phyloP scores from a whole-genome alignment of 2,113 vertebrate genomes.

The Columba janthina region DNA sequence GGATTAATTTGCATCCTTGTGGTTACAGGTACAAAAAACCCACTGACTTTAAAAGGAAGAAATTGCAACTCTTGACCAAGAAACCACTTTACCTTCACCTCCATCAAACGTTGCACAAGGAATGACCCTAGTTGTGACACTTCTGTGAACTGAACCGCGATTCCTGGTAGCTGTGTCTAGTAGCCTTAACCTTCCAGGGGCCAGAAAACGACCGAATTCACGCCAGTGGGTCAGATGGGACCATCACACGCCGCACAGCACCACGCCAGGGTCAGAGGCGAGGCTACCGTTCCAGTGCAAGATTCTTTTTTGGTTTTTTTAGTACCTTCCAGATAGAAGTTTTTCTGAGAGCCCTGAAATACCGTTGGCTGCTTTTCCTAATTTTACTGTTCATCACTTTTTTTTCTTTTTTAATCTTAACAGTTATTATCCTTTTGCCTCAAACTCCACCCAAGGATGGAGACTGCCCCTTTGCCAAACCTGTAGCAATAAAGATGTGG shows the following conservation, averaged over 20 bases:
- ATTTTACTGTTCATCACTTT: conserved; percentile 42
- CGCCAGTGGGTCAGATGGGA: conserved; percentile 30
- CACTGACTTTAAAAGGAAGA: conserved; percentile 99
- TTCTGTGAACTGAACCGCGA: conserved; percentile 54
- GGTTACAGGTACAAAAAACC: conserved; percentile 96
- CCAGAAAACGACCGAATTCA: background rate
- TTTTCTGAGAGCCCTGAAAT: conserved; percentile 57
- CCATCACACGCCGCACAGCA: conserved; percentile 47
- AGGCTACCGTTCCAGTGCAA: background rate
- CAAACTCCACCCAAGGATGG: background rate
- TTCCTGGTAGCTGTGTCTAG: conserved; percentile 57
- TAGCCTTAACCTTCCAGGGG: conserved; percentile 22
- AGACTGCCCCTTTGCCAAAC: conserved; percentile 30
- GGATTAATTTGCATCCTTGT: conserved; percentile 24
- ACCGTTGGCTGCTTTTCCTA: conserved; percentile 53
- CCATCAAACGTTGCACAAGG: conserved; percentile 95
- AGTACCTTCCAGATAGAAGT: conserved; percentile 58
- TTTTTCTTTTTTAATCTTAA: background rate
- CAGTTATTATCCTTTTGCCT: background rate
- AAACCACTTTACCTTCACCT: conserved; percentile 99
- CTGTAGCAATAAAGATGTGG: conserved; percentile 73
- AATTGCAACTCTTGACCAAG: conserved; percentile 95
- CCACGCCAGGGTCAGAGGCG: conserved; percentile 18
- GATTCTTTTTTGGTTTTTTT: background rate
- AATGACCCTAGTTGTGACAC: conserved; percentile 74